These are phyloP conservation scores for Platycnemis pennipes DNA, from an alignment of 2,888 invertebrate genomes.

Conservation along the genomic window DNA sequence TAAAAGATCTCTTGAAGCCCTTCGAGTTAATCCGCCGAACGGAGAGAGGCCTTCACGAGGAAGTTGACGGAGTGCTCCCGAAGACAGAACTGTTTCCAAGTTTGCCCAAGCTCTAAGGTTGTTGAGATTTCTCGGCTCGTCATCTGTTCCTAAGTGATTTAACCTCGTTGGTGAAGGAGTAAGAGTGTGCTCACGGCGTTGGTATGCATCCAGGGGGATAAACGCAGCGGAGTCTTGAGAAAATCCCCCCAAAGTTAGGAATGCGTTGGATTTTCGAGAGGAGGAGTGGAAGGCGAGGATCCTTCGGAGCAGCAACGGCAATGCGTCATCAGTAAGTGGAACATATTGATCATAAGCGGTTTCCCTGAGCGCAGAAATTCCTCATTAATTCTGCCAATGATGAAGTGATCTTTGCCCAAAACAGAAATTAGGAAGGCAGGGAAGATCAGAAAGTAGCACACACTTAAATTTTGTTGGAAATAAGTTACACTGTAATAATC, in stretches of 20 bases:
- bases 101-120: neutral
- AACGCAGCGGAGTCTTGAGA: neutral
- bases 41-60: neutral
- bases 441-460: no score
- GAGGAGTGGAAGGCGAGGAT: no score
- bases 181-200: neutral
- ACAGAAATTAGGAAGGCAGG: no score
- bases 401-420: no score
- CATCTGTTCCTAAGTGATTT: neutral
- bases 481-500: no score
- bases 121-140: neutral
- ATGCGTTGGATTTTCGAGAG: neutral
- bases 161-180: neutral
- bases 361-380: no score
- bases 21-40: neutral
- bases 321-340: no score
- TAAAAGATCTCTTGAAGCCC: neutral
- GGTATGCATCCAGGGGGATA: neutral
- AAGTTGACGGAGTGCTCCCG: neutral
- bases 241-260: neutral
- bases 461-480: no score
- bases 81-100: neutral
- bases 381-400: no score
- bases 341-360: no score
- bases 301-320: no score